Base-by-base conservation (phyloP, 2,113 vertebrate genomes). In the Panurus biarmicus region DNA sequence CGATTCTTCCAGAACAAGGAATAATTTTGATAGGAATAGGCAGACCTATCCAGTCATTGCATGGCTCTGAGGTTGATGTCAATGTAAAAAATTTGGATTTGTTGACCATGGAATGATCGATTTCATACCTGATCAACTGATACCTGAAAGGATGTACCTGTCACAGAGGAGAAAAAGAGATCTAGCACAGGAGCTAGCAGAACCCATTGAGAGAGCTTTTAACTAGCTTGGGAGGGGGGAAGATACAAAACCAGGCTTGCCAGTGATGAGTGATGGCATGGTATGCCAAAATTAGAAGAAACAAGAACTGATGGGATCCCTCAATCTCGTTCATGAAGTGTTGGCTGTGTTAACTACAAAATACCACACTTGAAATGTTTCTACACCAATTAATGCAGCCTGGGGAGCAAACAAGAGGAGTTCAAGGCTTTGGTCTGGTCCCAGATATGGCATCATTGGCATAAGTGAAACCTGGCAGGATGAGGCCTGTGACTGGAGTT, bases 301-400 rank as follows among this genome's bases (percentile, higher is more conserved):
- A 21, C 3, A 13, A 42, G 24, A 50, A 29, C 16, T 42, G 3
- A 50, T 75, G 31, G 8, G 9, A 42, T 17, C 9, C 6, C 7
- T 31, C 13, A 31, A 47, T 26, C 26, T 25, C 21, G 42, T 61
- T 61, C 31, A 51, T 0, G 0, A 36, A 67, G 4, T 31, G 5
- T 36, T 67, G 50, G 28, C 18, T 73, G 2, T 38, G 14, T 23
- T 23, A 44, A 40, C 36, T 44, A 22, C 21, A 35, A 58, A 50
- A 35, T 18, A 58, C 9, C 9, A 26, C 2, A 31, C 14, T 25
- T 51, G 25, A 51, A 58, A 51, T 50, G 5, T 35, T 66, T 42
- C 51, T 50, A 18, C 7, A 31, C 17, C 21, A 36, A 7, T 67
- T 58, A 0, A 0, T 42, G 10, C 21, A 22, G 31, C 36, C 21